phyloP scores from a whole-genome alignment of 2,888 invertebrate species.

The Glaucopsyche alexis region DNA sequence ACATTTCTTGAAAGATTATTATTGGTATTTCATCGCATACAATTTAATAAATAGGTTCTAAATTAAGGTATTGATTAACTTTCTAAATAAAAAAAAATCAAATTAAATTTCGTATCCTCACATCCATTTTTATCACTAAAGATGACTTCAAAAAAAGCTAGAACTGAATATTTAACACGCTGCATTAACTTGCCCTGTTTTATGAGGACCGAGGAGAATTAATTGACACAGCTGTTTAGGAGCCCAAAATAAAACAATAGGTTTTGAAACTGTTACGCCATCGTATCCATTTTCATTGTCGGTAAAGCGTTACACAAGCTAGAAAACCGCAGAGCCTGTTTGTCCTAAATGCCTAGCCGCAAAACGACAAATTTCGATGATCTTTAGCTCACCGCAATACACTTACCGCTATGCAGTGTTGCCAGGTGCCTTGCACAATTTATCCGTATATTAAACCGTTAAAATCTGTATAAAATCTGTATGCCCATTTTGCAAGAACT shows the following conservation, averaged over 20 bases:
- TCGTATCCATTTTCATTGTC: conserved; percentile 1
- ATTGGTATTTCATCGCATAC: too few species aligned
- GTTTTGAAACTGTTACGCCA: conserved; percentile 15
- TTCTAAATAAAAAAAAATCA: too few species aligned
- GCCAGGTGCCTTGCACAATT: too few species aligned
- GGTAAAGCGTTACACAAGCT: not conserved
- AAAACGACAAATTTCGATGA: conserved; percentile 14
- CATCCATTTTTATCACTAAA: too few species aligned
- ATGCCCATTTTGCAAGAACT: too few species aligned
- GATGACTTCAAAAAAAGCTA: too few species aligned
- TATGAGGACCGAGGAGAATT: conserved; percentile 11
- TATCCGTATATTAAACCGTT: too few species aligned
- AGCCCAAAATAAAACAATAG: conserved; percentile 23
- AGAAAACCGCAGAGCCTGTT: conserved; percentile 8
- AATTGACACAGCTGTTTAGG: conserved; percentile 3
- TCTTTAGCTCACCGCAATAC: conserved; percentile 10
- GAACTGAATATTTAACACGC: not conserved
- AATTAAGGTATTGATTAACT: too few species aligned
- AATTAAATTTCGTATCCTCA: too few species aligned
- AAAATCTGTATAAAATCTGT: too few species aligned
- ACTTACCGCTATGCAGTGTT: not conserved
- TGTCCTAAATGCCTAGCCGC: conserved; percentile 3
- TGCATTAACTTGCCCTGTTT: not conserved
- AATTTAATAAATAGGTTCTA: too few species aligned
- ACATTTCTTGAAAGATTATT: too few species aligned